Evolutionary conservation across 2,888 invertebrate species (phyloP).

Genomic region (Acanthosepion lycidas): DNA sequence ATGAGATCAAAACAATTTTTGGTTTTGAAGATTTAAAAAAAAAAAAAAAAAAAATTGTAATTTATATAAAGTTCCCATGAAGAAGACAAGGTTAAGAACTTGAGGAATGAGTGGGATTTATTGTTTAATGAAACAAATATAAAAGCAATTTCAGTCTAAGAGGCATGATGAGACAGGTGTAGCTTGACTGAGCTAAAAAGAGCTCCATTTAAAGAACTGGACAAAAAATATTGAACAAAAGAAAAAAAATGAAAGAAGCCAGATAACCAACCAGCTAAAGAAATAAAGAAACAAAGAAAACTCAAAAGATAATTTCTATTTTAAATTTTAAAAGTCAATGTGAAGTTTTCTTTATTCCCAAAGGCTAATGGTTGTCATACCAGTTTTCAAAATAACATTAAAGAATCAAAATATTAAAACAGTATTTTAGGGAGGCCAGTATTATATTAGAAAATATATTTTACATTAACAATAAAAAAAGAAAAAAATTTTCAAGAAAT

Average conservation of each 20-base stretch:
- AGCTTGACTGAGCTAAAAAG: conserved; percentile 33
- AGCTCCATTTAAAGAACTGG: conserved; percentile 24
- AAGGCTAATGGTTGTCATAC: too few species aligned
- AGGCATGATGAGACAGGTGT: conserved; percentile 2
- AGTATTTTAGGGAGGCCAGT: not conserved
- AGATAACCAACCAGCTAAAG: not conserved
- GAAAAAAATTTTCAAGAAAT: too few species aligned
- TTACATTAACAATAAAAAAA: too few species aligned
- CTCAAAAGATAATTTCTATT: not conserved
- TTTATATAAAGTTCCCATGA: too few species aligned
- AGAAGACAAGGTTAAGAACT: not conserved
- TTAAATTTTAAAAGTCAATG: not conserved
- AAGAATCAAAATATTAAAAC: not conserved
- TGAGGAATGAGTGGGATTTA: not conserved
- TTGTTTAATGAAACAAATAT: not conserved
- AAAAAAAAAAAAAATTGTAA: too few species aligned
- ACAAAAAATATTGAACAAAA: not conserved
- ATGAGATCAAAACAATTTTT: too few species aligned
- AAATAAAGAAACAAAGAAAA: not conserved
- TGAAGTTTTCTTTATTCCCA: not conserved
- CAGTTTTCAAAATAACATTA: not conserved
- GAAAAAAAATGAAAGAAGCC: too few species aligned
- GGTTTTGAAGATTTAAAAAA: too few species aligned
- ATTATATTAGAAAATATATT: too few species aligned
- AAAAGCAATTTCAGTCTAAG: not conserved